Evolutionary conservation across 2,797 vertebrate species (phyloP).

Genomic region (Takifugu ocellatus): DNA sequence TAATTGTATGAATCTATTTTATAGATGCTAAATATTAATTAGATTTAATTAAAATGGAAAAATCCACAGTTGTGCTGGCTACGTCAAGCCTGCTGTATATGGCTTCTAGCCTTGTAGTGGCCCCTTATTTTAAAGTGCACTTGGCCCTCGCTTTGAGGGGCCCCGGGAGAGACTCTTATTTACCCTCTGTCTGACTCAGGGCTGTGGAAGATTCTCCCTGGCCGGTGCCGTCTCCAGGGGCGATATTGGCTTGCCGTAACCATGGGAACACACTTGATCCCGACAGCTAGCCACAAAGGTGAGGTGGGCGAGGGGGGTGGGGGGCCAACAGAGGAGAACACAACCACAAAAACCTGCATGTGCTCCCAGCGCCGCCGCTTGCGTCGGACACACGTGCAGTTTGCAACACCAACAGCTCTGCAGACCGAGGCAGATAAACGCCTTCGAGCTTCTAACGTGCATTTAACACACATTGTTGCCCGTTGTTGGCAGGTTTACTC

Average conservation of each 20-base stretch:
- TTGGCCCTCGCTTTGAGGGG: conserved; percentile 35
- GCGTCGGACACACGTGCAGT: too few relatives aligned
- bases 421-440: not conserved
- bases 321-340: conserved; percentile 5
- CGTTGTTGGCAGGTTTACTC: conserved; percentile 43
- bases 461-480: conserved; percentile 2
- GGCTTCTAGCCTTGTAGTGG: conserved; percentile 38
- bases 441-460: not conserved
- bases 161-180: conserved; percentile 50
- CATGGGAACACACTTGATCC: conserved; percentile 66
- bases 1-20: too few relatives aligned
- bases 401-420: too few relatives aligned
- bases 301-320: conserved; percentile 30
- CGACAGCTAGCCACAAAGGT: conserved; percentile 48
- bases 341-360: not conserved
- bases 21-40: too few relatives aligned
- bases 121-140: conserved; percentile 31
- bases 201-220: conserved; percentile 42
- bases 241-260: conserved; percentile 36
- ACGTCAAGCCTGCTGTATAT: conserved; percentile 7
- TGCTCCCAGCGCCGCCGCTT: too few relatives aligned
- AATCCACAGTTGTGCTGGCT: not conserved
- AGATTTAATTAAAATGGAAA: too few relatives aligned
- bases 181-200: conserved; percentile 24
- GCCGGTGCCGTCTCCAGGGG: conserved; percentile 51